Percentiles rank a stretch among this genome's conserved stretches.
Evolutionary conservation across 2,113 vertebrate genomes (phyloP).

Genomic region (Psophia crepitans): DNA sequence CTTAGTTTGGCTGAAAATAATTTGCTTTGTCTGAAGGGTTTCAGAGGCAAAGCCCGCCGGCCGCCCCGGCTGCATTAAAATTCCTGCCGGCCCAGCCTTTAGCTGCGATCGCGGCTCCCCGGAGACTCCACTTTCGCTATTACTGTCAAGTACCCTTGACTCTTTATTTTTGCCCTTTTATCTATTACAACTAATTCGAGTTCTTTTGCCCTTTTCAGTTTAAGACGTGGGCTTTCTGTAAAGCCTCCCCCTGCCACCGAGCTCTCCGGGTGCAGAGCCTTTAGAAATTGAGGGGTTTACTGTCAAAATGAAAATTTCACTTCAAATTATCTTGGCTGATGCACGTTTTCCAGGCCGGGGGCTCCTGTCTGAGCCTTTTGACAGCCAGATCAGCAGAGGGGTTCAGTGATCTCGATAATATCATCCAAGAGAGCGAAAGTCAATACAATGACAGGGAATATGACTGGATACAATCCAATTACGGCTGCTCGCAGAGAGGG

Average conservation of each 20-base stretch:
- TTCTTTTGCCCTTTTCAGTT: constrained; percentile 99
- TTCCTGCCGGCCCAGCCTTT: constrained; percentile 83
- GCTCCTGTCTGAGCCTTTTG: constrained; percentile 89
- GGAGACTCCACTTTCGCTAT: constrained; percentile 92
- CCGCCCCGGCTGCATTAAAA: constrained; percentile 87
- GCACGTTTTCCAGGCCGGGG: constrained; percentile 86
- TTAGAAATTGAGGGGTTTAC: constrained; percentile 91
- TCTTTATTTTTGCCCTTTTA: constrained; percentile 99
- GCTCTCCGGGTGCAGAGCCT: constrained; percentile 78
- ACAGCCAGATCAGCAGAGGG: constrained; percentile 89
- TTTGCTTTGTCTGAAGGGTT: constrained; percentile 79
- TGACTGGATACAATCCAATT: constrained; percentile 97
- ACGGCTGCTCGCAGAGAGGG: constrained; percentile 79
- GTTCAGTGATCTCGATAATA: constrained; percentile 93
- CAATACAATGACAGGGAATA: constrained; percentile 92
- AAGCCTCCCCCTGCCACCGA: constrained; percentile 82
- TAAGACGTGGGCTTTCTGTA: constrained; percentile 86
- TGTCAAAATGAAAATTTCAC: constrained; percentile 96
- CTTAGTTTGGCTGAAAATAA: constrained; percentile 58
- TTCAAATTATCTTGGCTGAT: constrained; percentile 92
- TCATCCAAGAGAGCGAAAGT: constrained; percentile 89
- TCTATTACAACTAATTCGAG: constrained; percentile 99
- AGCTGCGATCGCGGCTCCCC: constrained; percentile 80
- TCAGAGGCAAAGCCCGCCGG: constrained; percentile 65
- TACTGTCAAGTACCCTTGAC: constrained; percentile 99